A percentile compares a stretch with the other conserved stretches of the same genome.
phyloP scores from a whole-genome alignment of 2,113 vertebrate genomes.

The Jacana jacana region DNA sequence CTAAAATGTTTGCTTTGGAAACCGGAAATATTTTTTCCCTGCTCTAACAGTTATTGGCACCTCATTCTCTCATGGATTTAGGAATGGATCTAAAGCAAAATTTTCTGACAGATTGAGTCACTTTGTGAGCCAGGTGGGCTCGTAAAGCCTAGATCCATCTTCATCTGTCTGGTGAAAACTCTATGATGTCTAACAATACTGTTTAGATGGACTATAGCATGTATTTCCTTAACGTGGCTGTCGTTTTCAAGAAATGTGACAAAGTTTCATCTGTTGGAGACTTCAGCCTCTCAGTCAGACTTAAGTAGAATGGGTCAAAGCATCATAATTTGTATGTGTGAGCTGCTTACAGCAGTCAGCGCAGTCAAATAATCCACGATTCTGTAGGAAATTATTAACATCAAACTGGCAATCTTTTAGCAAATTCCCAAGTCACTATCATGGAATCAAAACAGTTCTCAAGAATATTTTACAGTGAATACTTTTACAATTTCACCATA shows the following conservation, averaged over 20 bases:
- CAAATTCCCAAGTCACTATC: background rate
- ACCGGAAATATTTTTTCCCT: conserved; percentile 26
- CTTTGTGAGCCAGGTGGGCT: background rate
- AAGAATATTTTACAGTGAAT: background rate
- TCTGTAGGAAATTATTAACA: background rate
- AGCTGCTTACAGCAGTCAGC: background rate
- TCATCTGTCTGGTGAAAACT: background rate
- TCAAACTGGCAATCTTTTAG: background rate
- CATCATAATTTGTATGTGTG: background rate
- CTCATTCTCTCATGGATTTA: background rate
- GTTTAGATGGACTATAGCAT: background rate
- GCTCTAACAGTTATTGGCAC: background rate
- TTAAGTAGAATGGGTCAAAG: background rate
- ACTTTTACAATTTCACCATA: background rate
- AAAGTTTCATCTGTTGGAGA: background rate
- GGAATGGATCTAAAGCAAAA: background rate
- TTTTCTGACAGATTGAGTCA: background rate
- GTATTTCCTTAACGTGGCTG: background rate
- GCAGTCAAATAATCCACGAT: background rate
- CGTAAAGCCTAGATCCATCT: background rate
- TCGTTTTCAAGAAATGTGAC: background rate
- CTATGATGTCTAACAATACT: background rate
- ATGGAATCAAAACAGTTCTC: background rate
- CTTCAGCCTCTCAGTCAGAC: background rate
- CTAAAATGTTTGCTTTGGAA: conserved; percentile 52